Evolutionary conservation across 2,888 invertebrate genomes (phyloP).

Genomic region (Apodemia mormo): DNA sequence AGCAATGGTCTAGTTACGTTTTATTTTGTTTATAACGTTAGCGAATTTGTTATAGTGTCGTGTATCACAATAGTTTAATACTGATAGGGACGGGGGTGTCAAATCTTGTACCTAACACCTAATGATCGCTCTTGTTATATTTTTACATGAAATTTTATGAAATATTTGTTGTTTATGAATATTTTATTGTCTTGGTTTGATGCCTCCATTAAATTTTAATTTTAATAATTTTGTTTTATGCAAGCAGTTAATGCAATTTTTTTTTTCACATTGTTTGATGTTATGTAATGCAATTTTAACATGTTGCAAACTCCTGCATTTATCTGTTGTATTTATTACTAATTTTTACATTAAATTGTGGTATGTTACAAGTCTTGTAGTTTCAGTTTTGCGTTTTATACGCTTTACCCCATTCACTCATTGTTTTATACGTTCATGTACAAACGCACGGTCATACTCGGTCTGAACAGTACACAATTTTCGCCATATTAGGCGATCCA

Average conservation of each 20-base stretch:
- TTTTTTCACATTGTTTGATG: conserved; percentile 81
- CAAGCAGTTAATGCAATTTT: conserved; percentile 80
- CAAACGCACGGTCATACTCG: conserved; percentile 42
- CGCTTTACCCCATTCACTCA: conserved; percentile 60
- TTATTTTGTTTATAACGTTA: conserved; percentile 78
- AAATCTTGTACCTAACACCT: conserved; percentile 75
- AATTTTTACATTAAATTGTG: conserved; percentile 88
- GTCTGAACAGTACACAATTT: conserved; percentile 20
- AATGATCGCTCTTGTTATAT: conserved; percentile 70
- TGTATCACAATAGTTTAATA: conserved; percentile 80
- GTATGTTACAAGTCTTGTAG: conserved; percentile 84
- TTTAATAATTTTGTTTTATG: conserved; percentile 77
- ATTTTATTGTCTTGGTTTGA: conserved; percentile 79
- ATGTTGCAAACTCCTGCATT: conserved; percentile 85
- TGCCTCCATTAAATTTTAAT: conserved; percentile 80
- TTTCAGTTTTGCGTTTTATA: conserved; percentile 75
- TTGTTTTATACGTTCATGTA: conserved; percentile 40
- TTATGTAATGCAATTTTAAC: conserved; percentile 82
- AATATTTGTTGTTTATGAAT: conserved; percentile 77
- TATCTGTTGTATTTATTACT: conserved; percentile 86
- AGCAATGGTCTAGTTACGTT: conserved; percentile 81
- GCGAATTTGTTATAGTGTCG: conserved; percentile 81
- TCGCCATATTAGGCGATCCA: background rate
- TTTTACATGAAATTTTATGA: conserved; percentile 77
- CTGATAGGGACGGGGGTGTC: conserved; percentile 79